Conservation (phyloP, 2,888 invertebrate species). For the Cheilosia variabilis region DNA sequence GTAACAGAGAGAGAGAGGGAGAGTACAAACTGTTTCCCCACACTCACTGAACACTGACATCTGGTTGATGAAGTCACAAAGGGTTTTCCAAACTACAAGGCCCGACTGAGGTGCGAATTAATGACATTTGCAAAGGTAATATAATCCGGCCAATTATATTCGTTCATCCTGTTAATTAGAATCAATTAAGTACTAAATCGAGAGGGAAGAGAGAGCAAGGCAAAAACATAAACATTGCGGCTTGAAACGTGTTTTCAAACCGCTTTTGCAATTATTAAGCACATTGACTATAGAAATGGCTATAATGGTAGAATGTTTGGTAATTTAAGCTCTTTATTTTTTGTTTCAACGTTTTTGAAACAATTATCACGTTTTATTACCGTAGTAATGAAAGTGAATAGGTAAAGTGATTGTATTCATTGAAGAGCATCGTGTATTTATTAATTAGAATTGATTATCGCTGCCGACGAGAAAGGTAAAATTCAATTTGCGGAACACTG, state of each 20-base stretch:
- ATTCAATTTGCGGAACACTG: too few relatives aligned
- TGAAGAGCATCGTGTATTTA: not conserved
- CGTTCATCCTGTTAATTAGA: slow-evolving; percentile 13
- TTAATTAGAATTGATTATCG: not conserved
- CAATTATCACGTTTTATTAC: slow-evolving; percentile 18
- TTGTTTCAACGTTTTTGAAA: not conserved
- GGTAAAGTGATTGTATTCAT: slow-evolving; percentile 3
- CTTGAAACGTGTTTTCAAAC: slow-evolving; percentile 21
- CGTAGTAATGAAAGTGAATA: not conserved
- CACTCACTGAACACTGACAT: not conserved
- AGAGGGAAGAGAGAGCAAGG: not conserved
- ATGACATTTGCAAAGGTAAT: slow-evolving; percentile 3
- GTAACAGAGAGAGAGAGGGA: too few relatives aligned
- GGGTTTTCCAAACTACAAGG: slow-evolving; percentile 14
- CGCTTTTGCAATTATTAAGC: slow-evolving; percentile 10
- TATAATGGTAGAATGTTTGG: not conserved
- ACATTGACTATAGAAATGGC: not conserved
- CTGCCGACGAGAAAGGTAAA: too few relatives aligned
- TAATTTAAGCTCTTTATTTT: not conserved
- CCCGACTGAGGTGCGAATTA: slow-evolving; percentile 4
- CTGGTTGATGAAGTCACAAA: slow-evolving; percentile 7
- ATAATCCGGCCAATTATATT: not conserved
- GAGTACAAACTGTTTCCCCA: not conserved
- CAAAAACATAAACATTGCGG: slow-evolving; percentile 15
- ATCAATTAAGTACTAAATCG: slow-evolving; percentile 18